Base-by-base conservation (phyloP, 2,888 invertebrate species). In the Leptinotarsa peninsularis region DNA sequence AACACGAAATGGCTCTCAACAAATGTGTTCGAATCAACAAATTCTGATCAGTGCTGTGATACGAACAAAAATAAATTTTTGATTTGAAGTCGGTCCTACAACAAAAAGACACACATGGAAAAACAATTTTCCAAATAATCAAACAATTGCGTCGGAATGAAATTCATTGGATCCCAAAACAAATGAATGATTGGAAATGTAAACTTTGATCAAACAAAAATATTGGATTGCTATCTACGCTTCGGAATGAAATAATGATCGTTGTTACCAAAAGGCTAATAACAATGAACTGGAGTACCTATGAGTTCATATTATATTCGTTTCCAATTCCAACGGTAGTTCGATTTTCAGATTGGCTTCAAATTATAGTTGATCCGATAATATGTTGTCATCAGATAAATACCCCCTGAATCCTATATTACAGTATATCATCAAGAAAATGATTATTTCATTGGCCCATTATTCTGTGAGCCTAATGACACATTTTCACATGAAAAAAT, bases 151-250 rank as follows among this genome's bases (percentile, higher is more conserved):
- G 17, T 10, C 23, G 23, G 17, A 27, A 60, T 33, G 27, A 5
- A 63, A 33, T 63, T 33, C 63, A 63, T 63, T 63, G 63, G 18
- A 63, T 15, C 33, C 63, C 27, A n/a, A 14, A 33, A 18, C 5
- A 63, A 27, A 63, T 33, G 4, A 33, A 63, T 58, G 58, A 58
- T 18, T 63, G 63, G n/a, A 63, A 17, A 63, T 63, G 63, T n/a
- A 63, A n/a, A 27, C 63, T n/a, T 33, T 10, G 15, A 33, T 63
- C 33, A n/a, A 63, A 63, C 33, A 15, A 63, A 63, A 63, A 63
- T 63, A 63, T 63, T 27, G 15, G 33, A 63, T 27, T 4, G 56
- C 18, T 18, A 56, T 56, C 21, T 56, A 27, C 56, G 18, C 10
- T 33, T n/a, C 15, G 7, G 2, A 33, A 15, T 27, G 17, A n/a